Evolutionary conservation across 92 coral and sea anemone genomes (phyloP).

Genomic region (Phenganax subtilis): DNA sequence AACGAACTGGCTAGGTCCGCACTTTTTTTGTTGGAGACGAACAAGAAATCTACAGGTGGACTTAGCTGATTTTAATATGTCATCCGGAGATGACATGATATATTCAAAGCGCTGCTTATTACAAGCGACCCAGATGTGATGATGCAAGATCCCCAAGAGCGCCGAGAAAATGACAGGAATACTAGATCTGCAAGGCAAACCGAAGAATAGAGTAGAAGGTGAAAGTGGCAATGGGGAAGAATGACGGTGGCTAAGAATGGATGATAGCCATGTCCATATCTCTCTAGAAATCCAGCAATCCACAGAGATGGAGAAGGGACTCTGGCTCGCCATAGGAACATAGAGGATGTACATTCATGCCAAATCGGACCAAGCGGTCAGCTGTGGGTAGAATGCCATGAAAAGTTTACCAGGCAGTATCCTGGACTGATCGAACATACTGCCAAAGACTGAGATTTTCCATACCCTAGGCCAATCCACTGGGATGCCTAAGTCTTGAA

Average conservation of each 20-base stretch:
- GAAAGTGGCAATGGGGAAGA: no score
- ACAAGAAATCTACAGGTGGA: no score
- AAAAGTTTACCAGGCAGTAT: neutral
- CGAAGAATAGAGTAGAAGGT: neutral
- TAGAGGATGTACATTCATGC: neutral
- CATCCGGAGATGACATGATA: no score
- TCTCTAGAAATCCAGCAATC: neutral
- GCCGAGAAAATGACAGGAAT: neutral
- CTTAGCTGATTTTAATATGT: no score
- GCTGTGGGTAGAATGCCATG: conserved; percentile 14
- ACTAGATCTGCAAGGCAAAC: neutral
- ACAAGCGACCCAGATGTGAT: neutral
- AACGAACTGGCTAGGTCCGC: no score
- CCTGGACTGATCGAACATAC: neutral
- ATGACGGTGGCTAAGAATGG: no score
- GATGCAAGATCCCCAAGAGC: neutral
- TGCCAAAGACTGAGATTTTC: neutral
- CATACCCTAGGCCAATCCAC: neutral
- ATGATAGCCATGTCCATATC: neutral
- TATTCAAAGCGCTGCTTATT: neutral
- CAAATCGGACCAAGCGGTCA: conserved; percentile 12
- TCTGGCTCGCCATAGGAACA: conserved; percentile 15
- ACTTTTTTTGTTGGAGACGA: no score
- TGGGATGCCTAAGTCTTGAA: neutral
- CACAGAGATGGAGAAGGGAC: neutral